A percentile compares a stretch with the other conserved stretches of the same genome.
Conservation (phyloP, 23 tunicate species). For the Trididemnum clinides region DNA sequence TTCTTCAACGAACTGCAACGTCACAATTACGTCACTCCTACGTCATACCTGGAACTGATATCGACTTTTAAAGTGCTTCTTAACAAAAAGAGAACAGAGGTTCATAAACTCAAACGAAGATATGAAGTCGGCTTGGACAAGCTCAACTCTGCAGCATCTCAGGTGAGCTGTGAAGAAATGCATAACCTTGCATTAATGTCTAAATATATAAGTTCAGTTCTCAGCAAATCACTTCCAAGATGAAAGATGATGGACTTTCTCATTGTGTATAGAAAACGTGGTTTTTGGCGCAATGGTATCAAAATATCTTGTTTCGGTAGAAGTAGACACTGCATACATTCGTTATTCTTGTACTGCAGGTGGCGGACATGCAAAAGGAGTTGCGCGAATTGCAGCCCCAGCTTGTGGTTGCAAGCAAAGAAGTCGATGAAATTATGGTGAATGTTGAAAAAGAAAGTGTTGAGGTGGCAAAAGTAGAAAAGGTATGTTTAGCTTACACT, state of each 20-base stretch:
- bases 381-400: conserved; percentile 93
- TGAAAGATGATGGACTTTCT: too few relatives aligned
- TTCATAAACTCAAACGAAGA: conserved; percentile 85
- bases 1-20: conserved; percentile 76
- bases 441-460: conserved; percentile 96
- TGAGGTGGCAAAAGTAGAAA: conserved; percentile 99
- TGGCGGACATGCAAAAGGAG: conserved; percentile 97
- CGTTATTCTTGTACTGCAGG: too few relatives aligned
- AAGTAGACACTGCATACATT: too few relatives aligned
- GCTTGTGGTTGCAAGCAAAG: conserved; percentile 88
- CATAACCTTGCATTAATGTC: too few relatives aligned
- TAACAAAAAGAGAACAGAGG: conserved; percentile 78
- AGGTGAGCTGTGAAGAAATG: too few relatives aligned
- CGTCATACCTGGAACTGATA: conserved; percentile 94
- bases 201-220: too few relatives aligned
- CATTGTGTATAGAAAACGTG: too few relatives aligned
- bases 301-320: too few relatives aligned
- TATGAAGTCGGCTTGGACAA: conserved; percentile 95
- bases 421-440: conserved; percentile 97
- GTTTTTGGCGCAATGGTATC: too few relatives aligned
- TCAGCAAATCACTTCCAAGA: too few relatives aligned
- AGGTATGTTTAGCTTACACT: too few relatives aligned
- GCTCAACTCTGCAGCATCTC: conserved; percentile 91
- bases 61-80: conserved; percentile 87
- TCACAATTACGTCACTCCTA: conserved; percentile 98